A percentile compares a stretch with the other conserved stretches of the same genome.
phyloP scores from a whole-genome alignment of 1,140 invertebrate genomes.

The Spodoptera frugiperda region DNA sequence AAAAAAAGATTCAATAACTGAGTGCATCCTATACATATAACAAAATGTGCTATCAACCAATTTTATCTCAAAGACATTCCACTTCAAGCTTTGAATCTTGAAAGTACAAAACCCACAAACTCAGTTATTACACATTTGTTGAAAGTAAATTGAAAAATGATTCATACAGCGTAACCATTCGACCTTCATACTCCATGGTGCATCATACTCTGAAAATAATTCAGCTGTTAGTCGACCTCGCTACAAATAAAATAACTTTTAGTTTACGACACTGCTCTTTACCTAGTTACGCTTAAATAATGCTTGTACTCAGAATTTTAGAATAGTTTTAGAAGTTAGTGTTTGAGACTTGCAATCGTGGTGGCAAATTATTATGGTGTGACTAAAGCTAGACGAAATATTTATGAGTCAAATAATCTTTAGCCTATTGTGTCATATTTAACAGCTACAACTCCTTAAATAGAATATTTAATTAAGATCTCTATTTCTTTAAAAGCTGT shows the following conservation, averaged over 20 bases:
- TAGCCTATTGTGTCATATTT: no score
- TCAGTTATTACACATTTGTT: conserved; percentile 20
- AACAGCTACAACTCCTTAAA: no score
- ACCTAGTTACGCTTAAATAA: conserved; percentile 51
- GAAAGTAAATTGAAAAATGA: conserved; percentile 50
- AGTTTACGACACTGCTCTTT: conserved; percentile 61
- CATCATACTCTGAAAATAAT: conserved; percentile 75
- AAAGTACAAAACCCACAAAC: neutral
- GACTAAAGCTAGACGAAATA: no score
- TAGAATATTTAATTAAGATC: no score
- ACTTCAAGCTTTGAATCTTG: neutral
- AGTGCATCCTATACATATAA: no score
- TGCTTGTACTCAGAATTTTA: conserved; percentile 30
- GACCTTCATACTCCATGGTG: conserved; percentile 63
- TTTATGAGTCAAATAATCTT: no score
- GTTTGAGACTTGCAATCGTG: no score
- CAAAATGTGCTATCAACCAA: no score
- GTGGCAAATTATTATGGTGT: no score
- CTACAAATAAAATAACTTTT: conserved; percentile 55
- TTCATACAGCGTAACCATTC: conserved; percentile 54
- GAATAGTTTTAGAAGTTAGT: no score
- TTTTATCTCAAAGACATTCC: neutral
- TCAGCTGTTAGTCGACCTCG: conserved; percentile 61
- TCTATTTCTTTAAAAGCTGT: no score
- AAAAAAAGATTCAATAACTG: no score